A percentile compares a stretch with the other conserved stretches of the same genome.
phyloP scores from a whole-genome alignment of 2,888 invertebrate genomes.

The Drosophila nr. medialis region DNA sequence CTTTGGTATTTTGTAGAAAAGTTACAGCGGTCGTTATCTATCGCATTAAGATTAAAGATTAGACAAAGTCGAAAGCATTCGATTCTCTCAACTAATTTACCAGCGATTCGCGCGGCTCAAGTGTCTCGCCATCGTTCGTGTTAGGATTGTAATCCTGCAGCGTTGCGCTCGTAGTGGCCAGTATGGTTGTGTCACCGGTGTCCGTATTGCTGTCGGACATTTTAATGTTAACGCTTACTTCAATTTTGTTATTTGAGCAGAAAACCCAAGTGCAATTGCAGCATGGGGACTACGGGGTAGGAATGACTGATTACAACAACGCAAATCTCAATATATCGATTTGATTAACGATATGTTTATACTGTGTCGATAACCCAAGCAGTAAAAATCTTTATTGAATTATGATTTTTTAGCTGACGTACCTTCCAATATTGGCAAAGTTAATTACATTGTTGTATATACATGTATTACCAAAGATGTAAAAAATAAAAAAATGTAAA shows the following conservation, averaged over 20 bases:
- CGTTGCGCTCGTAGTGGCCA: conserved; percentile 55
- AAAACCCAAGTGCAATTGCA: conserved; percentile 39
- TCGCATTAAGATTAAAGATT: conserved; percentile 69
- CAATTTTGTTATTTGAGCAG: conserved; percentile 79
- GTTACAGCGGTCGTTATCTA: conserved; percentile 94
- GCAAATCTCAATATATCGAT: conserved; percentile 10
- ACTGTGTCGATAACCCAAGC: no score
- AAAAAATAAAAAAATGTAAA: conserved; percentile 6
- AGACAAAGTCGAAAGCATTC: conserved; percentile 40
- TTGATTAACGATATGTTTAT: conserved; percentile 6
- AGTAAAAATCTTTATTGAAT: background rate
- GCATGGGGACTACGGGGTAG: conserved; percentile 20
- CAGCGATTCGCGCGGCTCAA: conserved; percentile 82
- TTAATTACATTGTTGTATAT: background rate
- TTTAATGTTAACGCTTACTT: conserved; percentile 80
- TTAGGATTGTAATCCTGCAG: conserved; percentile 54
- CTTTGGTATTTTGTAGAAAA: conserved; percentile 94
- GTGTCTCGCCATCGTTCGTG: conserved; percentile 19
- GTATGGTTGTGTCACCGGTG: conserved; percentile 82
- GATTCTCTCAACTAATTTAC: conserved; percentile 60
- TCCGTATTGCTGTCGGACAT: conserved; percentile 83
- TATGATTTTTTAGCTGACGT: background rate
- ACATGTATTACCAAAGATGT: no score
- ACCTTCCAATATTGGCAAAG: background rate
- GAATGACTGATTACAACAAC: conserved; percentile 17